Evolutionary conservation across 2,113 vertebrate species (phyloP).

Genomic region (Sylvilagus bachmani): DNA sequence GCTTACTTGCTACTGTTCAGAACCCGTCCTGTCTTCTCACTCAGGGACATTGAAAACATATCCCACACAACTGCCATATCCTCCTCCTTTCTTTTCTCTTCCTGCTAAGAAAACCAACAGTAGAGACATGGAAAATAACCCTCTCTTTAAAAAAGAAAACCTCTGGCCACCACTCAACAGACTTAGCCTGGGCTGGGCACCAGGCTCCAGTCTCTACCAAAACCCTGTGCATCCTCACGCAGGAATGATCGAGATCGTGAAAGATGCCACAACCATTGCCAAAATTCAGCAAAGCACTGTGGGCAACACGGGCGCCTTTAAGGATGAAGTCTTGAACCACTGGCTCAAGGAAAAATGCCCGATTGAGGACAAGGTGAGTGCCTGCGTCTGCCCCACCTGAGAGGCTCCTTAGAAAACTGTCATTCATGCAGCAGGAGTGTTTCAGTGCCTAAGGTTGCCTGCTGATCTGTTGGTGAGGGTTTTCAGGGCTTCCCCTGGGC

Average conservation of each 20-base stretch:
- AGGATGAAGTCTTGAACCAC: conserved; percentile 97
- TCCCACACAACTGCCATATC: neutral
- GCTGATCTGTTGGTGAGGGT: too few relatives aligned
- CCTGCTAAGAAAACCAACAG: neutral
- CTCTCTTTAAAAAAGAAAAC: neutral
- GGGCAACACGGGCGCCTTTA: conserved; percentile 98
- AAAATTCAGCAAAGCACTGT: conserved; percentile 99
- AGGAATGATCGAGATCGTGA: conserved; percentile 99
- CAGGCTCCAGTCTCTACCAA: neutral
- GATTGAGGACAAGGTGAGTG: conserved; percentile 95
- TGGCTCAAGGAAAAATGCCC: conserved; percentile 97
- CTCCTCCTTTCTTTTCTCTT: neutral
- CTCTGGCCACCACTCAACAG: neutral
- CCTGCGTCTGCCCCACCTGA: neutral
- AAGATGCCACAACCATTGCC: conserved; percentile 98
- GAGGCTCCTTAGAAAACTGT: neutral
- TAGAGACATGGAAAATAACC: neutral
- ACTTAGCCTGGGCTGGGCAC: neutral
- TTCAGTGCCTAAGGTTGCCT: neutral
- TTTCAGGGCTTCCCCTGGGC: neutral
- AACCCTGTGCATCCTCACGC: conserved; percentile 41
- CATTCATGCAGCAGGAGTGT: neutral
- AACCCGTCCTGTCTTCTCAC: conserved; percentile 8
- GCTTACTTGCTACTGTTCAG: neutral
- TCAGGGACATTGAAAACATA: neutral